Base-by-base conservation (phyloP, 2,797 vertebrate species). In the Melanotaenia maccullochi region DNA sequence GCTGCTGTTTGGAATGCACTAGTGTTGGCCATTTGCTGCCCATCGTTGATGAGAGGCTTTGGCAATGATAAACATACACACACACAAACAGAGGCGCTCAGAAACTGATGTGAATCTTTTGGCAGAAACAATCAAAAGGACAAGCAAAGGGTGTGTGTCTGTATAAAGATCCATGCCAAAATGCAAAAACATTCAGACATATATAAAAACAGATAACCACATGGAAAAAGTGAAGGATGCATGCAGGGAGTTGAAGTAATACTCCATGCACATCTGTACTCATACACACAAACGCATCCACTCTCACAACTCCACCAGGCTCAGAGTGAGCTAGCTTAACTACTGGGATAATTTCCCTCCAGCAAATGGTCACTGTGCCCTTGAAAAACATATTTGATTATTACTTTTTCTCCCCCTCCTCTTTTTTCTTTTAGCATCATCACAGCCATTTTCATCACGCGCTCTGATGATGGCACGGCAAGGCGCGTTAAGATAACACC, bases 381-480 rank as follows among this genome's bases (percentile, higher is more conserved):
- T 95, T 95, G 94, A 95, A 92, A 93, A 94, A 94, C 93, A 94
- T 93, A 93, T 94, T 95, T 94, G 92, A 94, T 95, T 94, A 94
- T 94, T 93, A 93, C 90, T 90, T 90, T 94, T 92, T 88, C 90
- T 87, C 90, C 89, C 89, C 90, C 89, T 89, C 85, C 88, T 92
- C 82, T 92, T 92, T 92, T 90, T 92, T 92, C 90, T 93, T 90
- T 92, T 93, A 93, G 93, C 92, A 95, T 94, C 91, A 93, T 94
- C 92, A 93, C 90, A 93, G 93, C 91, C 90, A 92, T 94, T 95
- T 94, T 92, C 89, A 92, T 91, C 92, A 92, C 86, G 87, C 91
- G 60, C 87, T 87, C 88, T 92, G 87, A 92, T 93, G 92, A 87
- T 92, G 82, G 85, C 84, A 89, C 82, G 88, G 93, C 89, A 90